phyloP scores from a whole-genome alignment of 2,797 vertebrate species.

The Jordanella pulchra region DNA sequence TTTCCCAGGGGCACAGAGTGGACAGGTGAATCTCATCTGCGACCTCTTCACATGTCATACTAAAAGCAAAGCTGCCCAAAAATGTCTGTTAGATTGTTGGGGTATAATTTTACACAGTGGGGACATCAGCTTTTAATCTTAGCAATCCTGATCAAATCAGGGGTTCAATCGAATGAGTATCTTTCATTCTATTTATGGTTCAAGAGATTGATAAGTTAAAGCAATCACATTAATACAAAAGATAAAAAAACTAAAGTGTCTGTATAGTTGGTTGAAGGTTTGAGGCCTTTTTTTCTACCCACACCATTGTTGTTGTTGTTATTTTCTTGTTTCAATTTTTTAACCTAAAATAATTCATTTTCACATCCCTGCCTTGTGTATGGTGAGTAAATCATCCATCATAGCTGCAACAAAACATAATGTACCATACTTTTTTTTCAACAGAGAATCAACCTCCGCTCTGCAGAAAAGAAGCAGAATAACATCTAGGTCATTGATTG shows the following conservation, averaged over 20 bases:
- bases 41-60: slow-evolving; percentile 52
- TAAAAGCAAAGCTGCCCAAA: slow-evolving; percentile 32
- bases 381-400: slow-evolving; percentile 8
- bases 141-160: slow-evolving; percentile 58
- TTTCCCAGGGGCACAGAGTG: slow-evolving; percentile 37
- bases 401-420: slow-evolving; percentile 19
- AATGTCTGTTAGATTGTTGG: slow-evolving; percentile 48
- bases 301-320: no score
- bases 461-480: slow-evolving; percentile 33
- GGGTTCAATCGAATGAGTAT: slow-evolving; percentile 48
- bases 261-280: background rate
- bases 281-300: background rate
- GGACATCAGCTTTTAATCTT: slow-evolving; percentile 53
- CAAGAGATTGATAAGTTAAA: slow-evolving; percentile 19
- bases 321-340: slow-evolving; percentile 1
- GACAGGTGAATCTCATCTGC: slow-evolving; percentile 69
- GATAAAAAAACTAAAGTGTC: background rate
- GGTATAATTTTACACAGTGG: slow-evolving; percentile 40
- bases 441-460: slow-evolving; percentile 22
- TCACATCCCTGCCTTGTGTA: slow-evolving; percentile 13
- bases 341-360: slow-evolving; percentile 3
- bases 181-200: slow-evolving; percentile 25
- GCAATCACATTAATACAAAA: background rate
- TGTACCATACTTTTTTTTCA: slow-evolving; percentile 19
- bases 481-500: slow-evolving; percentile 31